phyloP scores from a whole-genome alignment of 2,797 vertebrate species.

The Pachyuromys duprasi region DNA sequence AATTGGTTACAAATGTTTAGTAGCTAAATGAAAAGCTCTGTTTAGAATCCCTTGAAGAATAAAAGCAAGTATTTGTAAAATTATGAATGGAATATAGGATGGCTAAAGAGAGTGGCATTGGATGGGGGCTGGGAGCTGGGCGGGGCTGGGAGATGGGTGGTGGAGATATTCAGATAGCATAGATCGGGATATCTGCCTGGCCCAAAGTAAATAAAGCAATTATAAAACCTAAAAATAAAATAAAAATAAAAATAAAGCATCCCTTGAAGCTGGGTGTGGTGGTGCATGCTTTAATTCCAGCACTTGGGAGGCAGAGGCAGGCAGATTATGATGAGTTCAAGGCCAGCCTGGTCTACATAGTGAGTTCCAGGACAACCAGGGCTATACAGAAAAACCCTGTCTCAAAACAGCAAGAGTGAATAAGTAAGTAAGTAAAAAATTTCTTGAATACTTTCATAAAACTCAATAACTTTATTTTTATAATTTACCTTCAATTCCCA shows the following conservation, averaged over 20 bases:
- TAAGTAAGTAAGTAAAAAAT: background rate
- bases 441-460: background rate
- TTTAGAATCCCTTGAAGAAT: background rate
- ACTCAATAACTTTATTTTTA: background rate
- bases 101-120: too few relatives aligned
- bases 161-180: too few relatives aligned
- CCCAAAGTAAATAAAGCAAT: too few relatives aligned
- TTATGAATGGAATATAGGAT: too few relatives aligned
- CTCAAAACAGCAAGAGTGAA: background rate
- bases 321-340: background rate
- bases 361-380: background rate
- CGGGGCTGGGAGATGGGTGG: too few relatives aligned
- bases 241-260: background rate
- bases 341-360: background rate
- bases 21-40: background rate
- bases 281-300: background rate
- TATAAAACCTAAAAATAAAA: too few relatives aligned
- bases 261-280: background rate
- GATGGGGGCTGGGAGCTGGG: too few relatives aligned
- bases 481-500: background rate
- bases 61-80: too few relatives aligned
- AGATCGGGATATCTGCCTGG: too few relatives aligned
- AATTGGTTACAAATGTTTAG: background rate
- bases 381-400: background rate
- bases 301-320: background rate